Evolutionary conservation across 2,113 vertebrate genomes (phyloP).

Genomic region (Patagioenas fasciata): DNA sequence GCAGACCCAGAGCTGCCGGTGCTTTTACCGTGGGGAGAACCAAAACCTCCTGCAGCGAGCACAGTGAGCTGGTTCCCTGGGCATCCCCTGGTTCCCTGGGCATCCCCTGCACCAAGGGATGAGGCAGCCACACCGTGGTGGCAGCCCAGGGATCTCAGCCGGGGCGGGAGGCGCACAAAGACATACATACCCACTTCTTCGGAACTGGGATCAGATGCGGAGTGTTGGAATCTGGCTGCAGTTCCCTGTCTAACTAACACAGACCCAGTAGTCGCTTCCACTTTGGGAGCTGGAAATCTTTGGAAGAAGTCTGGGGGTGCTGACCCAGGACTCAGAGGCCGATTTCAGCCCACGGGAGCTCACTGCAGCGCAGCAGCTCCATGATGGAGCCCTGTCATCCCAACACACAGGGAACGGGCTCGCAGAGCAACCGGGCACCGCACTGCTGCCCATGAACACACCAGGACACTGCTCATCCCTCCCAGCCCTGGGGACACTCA

Average conservation of each 20-base stretch:
- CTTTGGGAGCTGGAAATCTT: neutral
- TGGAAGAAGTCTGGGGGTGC: neutral
- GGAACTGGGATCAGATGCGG: no score
- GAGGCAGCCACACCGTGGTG: neutral
- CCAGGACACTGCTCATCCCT: neutral
- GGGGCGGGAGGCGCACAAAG: accelerated
- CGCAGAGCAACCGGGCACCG: accelerated
- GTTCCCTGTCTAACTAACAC: neutral
- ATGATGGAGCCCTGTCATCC: neutral
- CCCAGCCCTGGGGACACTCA: neutral
- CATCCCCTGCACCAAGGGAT: neutral
- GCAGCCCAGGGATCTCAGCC: neutral
- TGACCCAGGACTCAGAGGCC: neutral
- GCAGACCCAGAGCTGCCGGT: neutral
- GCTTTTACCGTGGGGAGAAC: neutral
- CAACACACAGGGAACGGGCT: neutral
- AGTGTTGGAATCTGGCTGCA: neutral
- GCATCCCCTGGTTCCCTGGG: no score
- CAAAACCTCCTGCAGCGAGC: neutral
- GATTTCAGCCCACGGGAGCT: neutral
- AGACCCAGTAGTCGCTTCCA: no score
- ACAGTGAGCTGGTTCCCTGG: no score
- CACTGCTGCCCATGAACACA: accelerated
- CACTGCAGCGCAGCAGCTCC: accelerated
- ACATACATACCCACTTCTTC: neutral